Base-by-base conservation (phyloP, 2,888 invertebrate genomes). In the Latheticus oryzae region DNA sequence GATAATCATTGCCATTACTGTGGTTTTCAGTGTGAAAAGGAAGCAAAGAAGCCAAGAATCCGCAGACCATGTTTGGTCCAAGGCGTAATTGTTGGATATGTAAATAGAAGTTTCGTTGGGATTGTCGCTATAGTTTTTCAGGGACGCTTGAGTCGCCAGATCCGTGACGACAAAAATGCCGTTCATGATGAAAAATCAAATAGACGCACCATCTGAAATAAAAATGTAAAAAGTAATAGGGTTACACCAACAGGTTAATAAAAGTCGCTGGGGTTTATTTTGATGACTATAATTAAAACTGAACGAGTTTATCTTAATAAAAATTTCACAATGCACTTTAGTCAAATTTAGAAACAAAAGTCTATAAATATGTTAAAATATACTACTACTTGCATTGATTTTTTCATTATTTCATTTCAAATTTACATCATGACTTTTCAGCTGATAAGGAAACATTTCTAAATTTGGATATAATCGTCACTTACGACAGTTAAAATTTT, bases 1-100 rank as follows among this genome's bases (percentile, higher is more conserved):
- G 61, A 96, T 95, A 60, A 96, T 94, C 70, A 91, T 85, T 26
- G 89, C 85, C 93, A 95, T 95, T 42, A 95, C 89, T 13, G 91
- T 82, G 62, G 88, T 86, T 82, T 91, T 92, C 58, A 89, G 69
- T 13, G 87, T 79, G 62, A 87, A 78, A 33, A 87, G 65, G 58
- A 87, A 79, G 24, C 85, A 81, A 40, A 85, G 79, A 32, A 84
- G 77, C 75, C 88, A 81, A 5, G 73, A 70, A 7, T 66, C 54
- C 1, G 60, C 19, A 5, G 67, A 61, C 72, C 72, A 72, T 57
- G 66, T 28, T 15, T 54, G 61, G 13, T 62, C 62, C 24, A 67
- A 48, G n/a, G 47, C 42, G 15, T 67, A 28, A 26, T 52, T 66
- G 60, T 67, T 67, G 28, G 61, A 53, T 57, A 67, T 58, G 61